Evolutionary conservation across 2,888 invertebrate genomes (phyloP).

Genomic region (Drosophila koepferae): DNA sequence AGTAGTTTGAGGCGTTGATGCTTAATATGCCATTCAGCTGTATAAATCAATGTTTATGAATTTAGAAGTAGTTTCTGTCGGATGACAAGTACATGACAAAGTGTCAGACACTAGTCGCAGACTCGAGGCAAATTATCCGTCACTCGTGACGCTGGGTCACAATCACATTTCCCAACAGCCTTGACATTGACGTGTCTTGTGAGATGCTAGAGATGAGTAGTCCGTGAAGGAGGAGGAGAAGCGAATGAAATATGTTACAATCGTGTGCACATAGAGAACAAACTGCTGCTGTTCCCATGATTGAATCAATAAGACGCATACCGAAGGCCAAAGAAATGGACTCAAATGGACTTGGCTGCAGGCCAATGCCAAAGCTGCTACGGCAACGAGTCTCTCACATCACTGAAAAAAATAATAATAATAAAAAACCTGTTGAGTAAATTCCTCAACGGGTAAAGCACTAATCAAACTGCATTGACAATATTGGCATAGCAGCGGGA

Average conservation of each 20-base stretch:
- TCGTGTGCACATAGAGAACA: constrained; percentile 27
- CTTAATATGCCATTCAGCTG: background rate
- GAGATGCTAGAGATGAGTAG: constrained; percentile 1
- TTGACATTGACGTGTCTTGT: constrained; percentile 58
- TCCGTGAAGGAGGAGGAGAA: too few species aligned
- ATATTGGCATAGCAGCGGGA: constrained; percentile 8
- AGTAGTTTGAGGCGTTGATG: constrained; percentile 2
- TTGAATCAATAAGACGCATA: constrained; percentile 71
- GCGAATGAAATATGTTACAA: constrained; percentile 5
- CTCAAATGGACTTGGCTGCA: constrained; percentile 49
- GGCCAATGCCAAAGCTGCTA: constrained; percentile 46
- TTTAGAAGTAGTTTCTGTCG: constrained; percentile 18
- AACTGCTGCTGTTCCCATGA: constrained; percentile 67
- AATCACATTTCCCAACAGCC: constrained; percentile 48
- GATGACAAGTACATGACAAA: constrained; percentile 38
- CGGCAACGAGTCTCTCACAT: constrained; percentile 12
- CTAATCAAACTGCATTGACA: constrained; percentile 45
- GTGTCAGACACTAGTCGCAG: constrained; percentile 27
- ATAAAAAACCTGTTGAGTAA: constrained; percentile 53
- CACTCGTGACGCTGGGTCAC: constrained; percentile 40
- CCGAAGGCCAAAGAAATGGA: constrained; percentile 37
- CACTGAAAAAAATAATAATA: background rate
- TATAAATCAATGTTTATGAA: constrained; percentile 15
- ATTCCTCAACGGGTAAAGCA: constrained; percentile 9
- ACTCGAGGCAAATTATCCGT: constrained; percentile 51